Conservation (phyloP, 2,888 invertebrate genomes). For the Athripsodes cinereus region DNA sequence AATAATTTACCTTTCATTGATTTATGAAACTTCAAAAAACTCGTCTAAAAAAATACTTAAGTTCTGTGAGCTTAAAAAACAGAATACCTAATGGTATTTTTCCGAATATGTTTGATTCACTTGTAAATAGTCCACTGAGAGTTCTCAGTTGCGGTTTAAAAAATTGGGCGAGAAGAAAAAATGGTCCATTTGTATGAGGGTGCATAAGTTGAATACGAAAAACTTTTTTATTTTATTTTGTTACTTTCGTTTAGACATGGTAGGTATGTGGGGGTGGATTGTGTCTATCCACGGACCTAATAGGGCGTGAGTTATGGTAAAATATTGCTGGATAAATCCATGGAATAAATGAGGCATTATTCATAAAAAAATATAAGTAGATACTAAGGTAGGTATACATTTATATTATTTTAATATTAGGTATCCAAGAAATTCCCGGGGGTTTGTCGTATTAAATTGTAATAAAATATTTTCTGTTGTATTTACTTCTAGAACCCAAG, state of each 20-base stretch:
- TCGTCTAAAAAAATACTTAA: too few species aligned
- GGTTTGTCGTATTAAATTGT: too few species aligned
- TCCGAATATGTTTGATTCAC: not conserved
- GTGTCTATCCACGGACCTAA: not conserved
- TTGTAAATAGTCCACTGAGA: not conserved
- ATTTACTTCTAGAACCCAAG: too few species aligned
- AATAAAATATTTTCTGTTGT: too few species aligned
- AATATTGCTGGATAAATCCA: not conserved
- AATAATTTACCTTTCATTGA: too few species aligned
- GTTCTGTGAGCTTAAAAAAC: too few species aligned
- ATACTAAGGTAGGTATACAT: too few species aligned
- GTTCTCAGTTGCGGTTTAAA: not conserved
- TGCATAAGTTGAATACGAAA: not conserved
- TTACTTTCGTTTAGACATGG: not conserved
- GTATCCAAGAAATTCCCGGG: too few species aligned
- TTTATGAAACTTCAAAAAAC: too few species aligned
- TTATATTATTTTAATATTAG: too few species aligned
- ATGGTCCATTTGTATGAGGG: not conserved
- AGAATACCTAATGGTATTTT: too few species aligned
- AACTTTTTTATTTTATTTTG: not conserved
- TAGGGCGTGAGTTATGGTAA: conserved; percentile 1
- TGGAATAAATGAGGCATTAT: not conserved
- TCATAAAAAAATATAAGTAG: too few species aligned
- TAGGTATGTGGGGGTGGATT: not conserved
- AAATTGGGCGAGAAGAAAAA: conserved; percentile 1